Base-by-base conservation (phyloP, 2,797 vertebrate species). In the Lerista edwardsae region DNA sequence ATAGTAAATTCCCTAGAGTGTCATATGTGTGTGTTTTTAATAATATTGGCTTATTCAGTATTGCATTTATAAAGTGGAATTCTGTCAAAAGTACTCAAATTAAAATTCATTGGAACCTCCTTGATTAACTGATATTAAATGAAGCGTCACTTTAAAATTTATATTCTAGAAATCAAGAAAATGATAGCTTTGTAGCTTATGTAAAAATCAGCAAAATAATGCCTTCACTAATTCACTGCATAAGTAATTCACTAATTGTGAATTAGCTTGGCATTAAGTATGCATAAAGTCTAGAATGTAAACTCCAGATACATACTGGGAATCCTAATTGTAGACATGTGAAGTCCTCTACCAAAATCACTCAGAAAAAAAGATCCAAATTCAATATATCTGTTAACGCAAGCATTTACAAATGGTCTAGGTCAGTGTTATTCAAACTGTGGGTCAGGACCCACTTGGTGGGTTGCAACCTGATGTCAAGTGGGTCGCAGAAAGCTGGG, bases 21-120 rank as follows among this genome's bases (percentile, higher is more conserved):
- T 89, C 86, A 85, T 85, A 71, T 84, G 84, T 82, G 81, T 93
- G 90, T 90, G 90, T 90, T 93, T 94, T 93, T 85, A 93, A 81
- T 91, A 91, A 92, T 89, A 89, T 81, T 93, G 93, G 89, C 89
- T 90, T 91, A 85, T 91, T 95, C 90, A 89, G 82, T 89, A 83
- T 84, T 86, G 93, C 86, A 91, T 92, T 91, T 92, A 94, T 91
- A 93, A 94, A 89, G 87, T 93, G 90, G 92, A 90, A 73, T 83
- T 83, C 80, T 86, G 91, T 79, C 91, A 92, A 92, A 94, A 94
- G 88, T 77, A 89, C 93, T 90, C 82, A 91, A 91, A 93, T 91
- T 86, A 86, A 92, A 94, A 93, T 80, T 61, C 87, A 91, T 71
- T 80, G 84, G 87, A 88, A 88, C 68, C 84, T 84, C 2, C 65